Percentiles rank a stretch among this genome's conserved stretches.
Conservation (phyloP, 2,888 invertebrate species). For the Apodemia zela region DNA sequence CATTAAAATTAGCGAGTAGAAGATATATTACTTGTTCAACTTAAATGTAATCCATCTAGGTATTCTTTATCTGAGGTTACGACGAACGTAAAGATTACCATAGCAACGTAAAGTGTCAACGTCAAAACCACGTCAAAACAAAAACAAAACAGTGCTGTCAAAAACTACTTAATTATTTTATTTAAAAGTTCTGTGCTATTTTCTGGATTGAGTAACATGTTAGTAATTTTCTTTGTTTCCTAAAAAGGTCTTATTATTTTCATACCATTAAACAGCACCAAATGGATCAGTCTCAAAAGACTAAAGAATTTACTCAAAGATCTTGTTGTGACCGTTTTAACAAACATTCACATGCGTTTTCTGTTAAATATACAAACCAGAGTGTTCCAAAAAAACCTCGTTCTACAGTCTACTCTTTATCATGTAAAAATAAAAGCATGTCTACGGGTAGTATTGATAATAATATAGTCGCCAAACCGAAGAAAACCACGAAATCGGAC, state of each 20-base stretch:
- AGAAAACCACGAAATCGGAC: conserved; percentile 58
- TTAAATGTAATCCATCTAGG: too few relatives aligned
- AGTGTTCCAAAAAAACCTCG: not conserved
- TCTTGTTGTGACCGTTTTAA: conserved; percentile 34
- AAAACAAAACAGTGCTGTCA: not conserved
- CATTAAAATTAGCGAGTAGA: too few relatives aligned
- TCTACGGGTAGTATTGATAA: conserved; percentile 44
- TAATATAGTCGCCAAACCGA: conserved; percentile 35
- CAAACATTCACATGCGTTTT: conserved; percentile 28
- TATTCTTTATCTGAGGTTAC: too few relatives aligned
- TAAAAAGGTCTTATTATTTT: not conserved
- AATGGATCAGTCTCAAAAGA: not conserved
- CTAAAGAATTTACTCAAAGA: conserved; percentile 9
- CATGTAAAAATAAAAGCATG: conserved; percentile 40
- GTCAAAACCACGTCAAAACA: too few relatives aligned
- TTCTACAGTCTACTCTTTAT: conserved; percentile 20
- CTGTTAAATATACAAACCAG: conserved; percentile 38
- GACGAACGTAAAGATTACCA: too few relatives aligned
- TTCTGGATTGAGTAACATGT: not conserved
- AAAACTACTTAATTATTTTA: too few relatives aligned
- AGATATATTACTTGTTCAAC: too few relatives aligned
- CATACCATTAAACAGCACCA: not conserved
- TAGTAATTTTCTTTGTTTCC: not conserved
- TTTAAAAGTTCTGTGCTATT: too few relatives aligned
- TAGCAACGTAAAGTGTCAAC: too few relatives aligned